These are phyloP conservation scores for Vipera ursinii DNA, from an alignment of 2,797 vertebrate species.

Conservation along the genomic window DNA sequence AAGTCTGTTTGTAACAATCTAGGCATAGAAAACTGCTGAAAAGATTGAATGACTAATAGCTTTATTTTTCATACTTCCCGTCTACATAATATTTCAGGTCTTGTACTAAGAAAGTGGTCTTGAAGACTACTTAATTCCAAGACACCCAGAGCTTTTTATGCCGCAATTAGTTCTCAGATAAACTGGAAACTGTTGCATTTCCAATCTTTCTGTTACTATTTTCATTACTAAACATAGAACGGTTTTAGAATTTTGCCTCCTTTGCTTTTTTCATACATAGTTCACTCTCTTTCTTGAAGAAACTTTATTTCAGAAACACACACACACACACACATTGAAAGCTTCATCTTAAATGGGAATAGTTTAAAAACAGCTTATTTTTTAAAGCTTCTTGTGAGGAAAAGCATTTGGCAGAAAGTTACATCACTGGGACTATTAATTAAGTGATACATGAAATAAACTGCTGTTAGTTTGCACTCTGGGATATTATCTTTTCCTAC, in stretches of 20 bases:
- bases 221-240: not conserved
- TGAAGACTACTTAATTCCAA: not conserved
- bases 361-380: not conserved
- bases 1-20: too few relatives aligned
- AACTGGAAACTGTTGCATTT: not conserved
- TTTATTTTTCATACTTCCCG: too few relatives aligned
- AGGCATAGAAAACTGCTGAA: too few relatives aligned
- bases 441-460: conserved; percentile 28
- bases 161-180: not conserved
- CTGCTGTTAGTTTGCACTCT: conserved; percentile 5
- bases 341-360: not conserved
- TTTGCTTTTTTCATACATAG: not conserved
- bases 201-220: not conserved
- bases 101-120: not conserved
- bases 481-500: conserved; percentile 2
- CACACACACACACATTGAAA: not conserved
- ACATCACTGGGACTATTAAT: conserved; percentile 23
- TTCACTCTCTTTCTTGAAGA: not conserved
- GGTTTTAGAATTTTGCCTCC: not conserved
- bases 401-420: conserved; percentile 23
- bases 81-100: not conserved
- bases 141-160: not conserved
- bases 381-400: not conserved
- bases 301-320: not conserved
- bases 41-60: too few relatives aligned